Evolutionary conservation across 1,140 invertebrate genomes (phyloP).

Genomic region (Cryptotermes secundus): DNA sequence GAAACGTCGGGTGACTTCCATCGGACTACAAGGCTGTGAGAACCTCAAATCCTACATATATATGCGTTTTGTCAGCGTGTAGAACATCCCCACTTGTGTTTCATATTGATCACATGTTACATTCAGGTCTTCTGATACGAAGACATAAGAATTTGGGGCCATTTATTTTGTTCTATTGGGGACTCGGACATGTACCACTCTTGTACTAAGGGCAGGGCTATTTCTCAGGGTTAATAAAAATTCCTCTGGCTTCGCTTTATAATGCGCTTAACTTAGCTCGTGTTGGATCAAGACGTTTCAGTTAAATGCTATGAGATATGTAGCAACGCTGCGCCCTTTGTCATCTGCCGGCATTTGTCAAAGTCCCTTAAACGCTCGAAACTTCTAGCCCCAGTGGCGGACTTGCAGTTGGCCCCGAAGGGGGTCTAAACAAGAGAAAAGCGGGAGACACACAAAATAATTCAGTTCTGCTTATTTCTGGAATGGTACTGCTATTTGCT

Average conservation of each 20-base stretch:
- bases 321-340: neutral
- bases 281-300: conserved; percentile 9
- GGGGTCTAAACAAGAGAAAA: neutral
- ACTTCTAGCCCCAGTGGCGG: neutral
- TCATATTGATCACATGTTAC: too few species aligned
- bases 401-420: neutral
- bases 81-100: too few species aligned
- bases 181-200: neutral
- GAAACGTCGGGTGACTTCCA: too few species aligned
- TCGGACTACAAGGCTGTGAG: too few species aligned
- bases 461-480: too few species aligned
- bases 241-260: conserved; percentile 2
- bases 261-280: neutral
- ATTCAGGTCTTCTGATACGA: too few species aligned
- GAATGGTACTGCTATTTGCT: too few species aligned
- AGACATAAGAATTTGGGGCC: too few species aligned
- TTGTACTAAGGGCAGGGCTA: neutral
- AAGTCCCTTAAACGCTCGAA: neutral
- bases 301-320: conserved; percentile 19
- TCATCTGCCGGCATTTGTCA: conserved; percentile 2
- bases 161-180: neutral
- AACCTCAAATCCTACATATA: too few species aligned
- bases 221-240: neutral
- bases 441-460: too few species aligned
- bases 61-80: too few species aligned